A percentile compares a stretch with the other conserved stretches of the same genome.
Evolutionary conservation across 2,888 invertebrate genomes (phyloP).

Genomic region (Laothoe populi): DNA sequence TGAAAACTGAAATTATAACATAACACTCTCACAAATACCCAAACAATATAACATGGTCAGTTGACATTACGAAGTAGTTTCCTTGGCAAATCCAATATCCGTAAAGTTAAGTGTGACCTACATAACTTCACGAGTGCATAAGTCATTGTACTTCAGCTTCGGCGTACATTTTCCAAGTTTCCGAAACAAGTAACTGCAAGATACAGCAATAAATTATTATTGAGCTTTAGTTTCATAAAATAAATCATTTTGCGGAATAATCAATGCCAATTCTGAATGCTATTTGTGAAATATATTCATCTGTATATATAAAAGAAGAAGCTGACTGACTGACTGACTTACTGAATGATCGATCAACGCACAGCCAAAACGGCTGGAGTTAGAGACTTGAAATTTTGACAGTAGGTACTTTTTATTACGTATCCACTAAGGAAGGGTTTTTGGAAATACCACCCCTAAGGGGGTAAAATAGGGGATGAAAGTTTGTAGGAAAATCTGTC

Average conservation of each 20-base stretch:
- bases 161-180: slow-evolving; percentile 2
- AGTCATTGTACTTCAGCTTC: slow-evolving; percentile 16
- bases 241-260: background rate
- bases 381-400: too few species aligned
- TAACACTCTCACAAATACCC: background rate
- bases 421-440: too few species aligned
- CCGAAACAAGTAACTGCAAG: slow-evolving; percentile 12
- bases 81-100: slow-evolving; percentile 14
- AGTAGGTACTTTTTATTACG: too few species aligned
- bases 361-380: too few species aligned
- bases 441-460: too few species aligned
- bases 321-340: too few species aligned
- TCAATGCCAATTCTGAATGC: background rate
- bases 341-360: too few species aligned
- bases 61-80: slow-evolving; percentile 38
- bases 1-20: background rate
- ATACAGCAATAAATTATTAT: slow-evolving; percentile 3
- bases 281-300: background rate
- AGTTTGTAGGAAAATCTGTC: too few species aligned
- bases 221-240: background rate
- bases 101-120: slow-evolving; percentile 12
- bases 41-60: background rate
- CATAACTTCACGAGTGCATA: slow-evolving; percentile 22
- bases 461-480: too few species aligned
- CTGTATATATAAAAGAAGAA: too few species aligned